These are phyloP conservation scores for Telmatochromis brachygnathus DNA, from an alignment of 2,113 vertebrate species.

Conservation along the genomic window DNA sequence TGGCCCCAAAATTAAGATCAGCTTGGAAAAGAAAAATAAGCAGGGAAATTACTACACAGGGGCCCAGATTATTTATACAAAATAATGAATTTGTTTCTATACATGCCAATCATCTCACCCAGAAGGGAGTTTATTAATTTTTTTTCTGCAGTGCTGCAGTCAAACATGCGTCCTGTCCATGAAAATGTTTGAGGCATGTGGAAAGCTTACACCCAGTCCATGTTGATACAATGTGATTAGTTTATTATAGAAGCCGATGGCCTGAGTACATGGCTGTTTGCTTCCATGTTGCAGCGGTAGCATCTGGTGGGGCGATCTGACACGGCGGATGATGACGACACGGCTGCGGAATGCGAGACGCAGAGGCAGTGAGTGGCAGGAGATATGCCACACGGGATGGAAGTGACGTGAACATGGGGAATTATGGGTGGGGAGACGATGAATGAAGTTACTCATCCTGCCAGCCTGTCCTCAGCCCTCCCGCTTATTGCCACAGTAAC, in stretches of 20 bases:
- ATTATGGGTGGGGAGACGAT: slow-evolving; percentile 11
- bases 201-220: slow-evolving; percentile 60
- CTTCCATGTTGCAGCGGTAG: slow-evolving; percentile 48
- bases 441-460: slow-evolving; percentile 34
- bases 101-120: slow-evolving; percentile 68
- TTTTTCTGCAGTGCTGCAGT: slow-evolving; percentile 6
- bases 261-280: slow-evolving; percentile 41
- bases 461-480: not conserved
- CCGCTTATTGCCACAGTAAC: slow-evolving; percentile 61
- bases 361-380: not conserved
- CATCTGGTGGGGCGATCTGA: slow-evolving; percentile 2
- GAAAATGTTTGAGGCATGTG: slow-evolving; percentile 54
- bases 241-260: slow-evolving; percentile 69
- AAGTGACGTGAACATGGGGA: not conserved
- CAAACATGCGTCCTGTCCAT: slow-evolving; percentile 36
- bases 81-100: slow-evolving; percentile 70
- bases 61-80: slow-evolving; percentile 67
- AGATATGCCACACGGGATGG: slow-evolving; percentile 4
- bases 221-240: slow-evolving; percentile 74
- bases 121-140: slow-evolving; percentile 45
- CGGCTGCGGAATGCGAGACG: slow-evolving; percentile 8
- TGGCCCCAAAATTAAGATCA: slow-evolving; percentile 45
- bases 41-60: slow-evolving; percentile 63
- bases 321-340: slow-evolving; percentile 51
- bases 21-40: slow-evolving; percentile 67